Base-by-base conservation (phyloP, 2,888 invertebrate genomes). In the Hypselothyrea guttata region DNA sequence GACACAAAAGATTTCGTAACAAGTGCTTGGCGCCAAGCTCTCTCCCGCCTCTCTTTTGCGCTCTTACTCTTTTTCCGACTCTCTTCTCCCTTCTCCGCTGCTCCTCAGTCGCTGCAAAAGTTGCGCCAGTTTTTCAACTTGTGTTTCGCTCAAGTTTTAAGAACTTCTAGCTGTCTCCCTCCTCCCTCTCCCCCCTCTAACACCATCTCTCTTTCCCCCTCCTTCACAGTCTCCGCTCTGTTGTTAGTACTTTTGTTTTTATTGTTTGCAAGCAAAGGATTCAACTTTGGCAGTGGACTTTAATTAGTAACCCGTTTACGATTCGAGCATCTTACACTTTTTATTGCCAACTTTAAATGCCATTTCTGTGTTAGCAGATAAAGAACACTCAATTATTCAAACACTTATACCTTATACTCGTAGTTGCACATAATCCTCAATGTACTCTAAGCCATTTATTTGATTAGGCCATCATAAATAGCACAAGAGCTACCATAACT, bases 1-100 rank as follows among this genome's bases (percentile, higher is more conserved):
- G 69, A 69, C 71, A 74, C 71, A 74, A 71, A 71, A 71, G 71
- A 71, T 59, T 70, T 70, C 54, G 66, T 70, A 69, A 70, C 62
- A 75, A 72, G 72, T 60, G 69, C 58, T 33, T 47, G 35, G 44
- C 45, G 22, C 31, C 9, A 5, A 7, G 2, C 45, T 8, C 13
- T 40, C 4, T 8, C 16, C 9, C 28, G 8, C 8, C 4, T 8
- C 37, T 1, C 11, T n/a, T 28, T 11, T 8, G 4, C n/a, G 27
- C 11, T 16, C 33, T 28, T 1, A 2, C 22, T 31, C 28, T 31
- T 41, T 5, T 2, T 22, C 3, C 5, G 22, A n/a, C n/a, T n/a
- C 35, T 16, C 16, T 8, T 37, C n/a, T 12, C 11, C 11, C 11
- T 11, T 11, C 42, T 13, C 34, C 27, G 12, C 12, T 31, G 0